A percentile compares a stretch with the other conserved stretches of the same genome.
These are phyloP conservation scores for Asobara japonica DNA, from an alignment of 1,140 invertebrate genomes.

Conservation along the genomic window DNA sequence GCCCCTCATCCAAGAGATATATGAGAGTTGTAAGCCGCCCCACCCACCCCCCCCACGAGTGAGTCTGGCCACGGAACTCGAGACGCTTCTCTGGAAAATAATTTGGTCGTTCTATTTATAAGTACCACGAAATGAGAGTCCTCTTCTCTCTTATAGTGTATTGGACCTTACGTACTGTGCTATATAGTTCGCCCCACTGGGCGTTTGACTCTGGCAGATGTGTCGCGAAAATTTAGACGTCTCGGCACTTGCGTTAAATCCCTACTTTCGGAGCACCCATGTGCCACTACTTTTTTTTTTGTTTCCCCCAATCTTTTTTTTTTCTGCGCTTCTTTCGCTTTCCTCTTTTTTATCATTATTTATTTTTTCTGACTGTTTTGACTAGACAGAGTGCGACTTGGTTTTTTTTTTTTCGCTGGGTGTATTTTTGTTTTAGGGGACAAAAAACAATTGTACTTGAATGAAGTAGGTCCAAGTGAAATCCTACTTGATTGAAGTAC, in stretches of 20 bases:
- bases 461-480: too few relatives aligned
- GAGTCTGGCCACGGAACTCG: slow-evolving; percentile 31
- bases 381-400: not conserved
- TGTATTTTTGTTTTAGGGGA: not conserved
- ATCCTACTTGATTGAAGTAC: too few relatives aligned
- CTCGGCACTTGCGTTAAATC: slow-evolving; percentile 16
- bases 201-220: slow-evolving; percentile 20
- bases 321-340: not conserved
- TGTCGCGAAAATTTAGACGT: slow-evolving; percentile 34
- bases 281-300: slow-evolving; percentile 15
- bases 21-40: too few relatives aligned
- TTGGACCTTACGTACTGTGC: slow-evolving; percentile 1
- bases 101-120: slow-evolving; percentile 43
- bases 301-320: not conserved
- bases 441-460: too few relatives aligned
- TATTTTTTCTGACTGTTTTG: slow-evolving; percentile 13
- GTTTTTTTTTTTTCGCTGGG: not conserved
- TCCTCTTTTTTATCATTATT: not conserved
- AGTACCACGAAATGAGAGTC: slow-evolving; percentile 37
- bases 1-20: too few relatives aligned
- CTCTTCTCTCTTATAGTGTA: slow-evolving; percentile 17
- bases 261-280: not conserved
- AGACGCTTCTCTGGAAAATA: slow-evolving; percentile 43
- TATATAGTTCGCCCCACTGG: not conserved
- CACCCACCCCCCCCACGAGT: not conserved